A percentile compares a stretch with the other conserved stretches of the same genome.
phyloP scores from a whole-genome alignment of 1,140 invertebrate species.

The Propsilocerus akamusi region DNA sequence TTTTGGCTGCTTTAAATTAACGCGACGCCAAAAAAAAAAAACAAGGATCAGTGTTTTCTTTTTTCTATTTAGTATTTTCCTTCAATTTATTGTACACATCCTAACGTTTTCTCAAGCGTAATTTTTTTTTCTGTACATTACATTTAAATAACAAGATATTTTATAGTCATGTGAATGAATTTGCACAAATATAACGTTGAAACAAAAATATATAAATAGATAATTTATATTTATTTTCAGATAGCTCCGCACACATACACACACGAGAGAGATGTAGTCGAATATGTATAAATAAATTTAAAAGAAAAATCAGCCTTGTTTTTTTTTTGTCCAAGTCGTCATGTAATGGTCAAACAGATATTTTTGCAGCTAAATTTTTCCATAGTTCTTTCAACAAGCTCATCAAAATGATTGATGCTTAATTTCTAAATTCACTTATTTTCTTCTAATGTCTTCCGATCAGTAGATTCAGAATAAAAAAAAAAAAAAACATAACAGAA shows the following conservation, averaged over 20 bases:
- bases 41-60: background rate
- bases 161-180: background rate
- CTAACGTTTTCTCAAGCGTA: background rate
- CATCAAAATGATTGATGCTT: too few species aligned
- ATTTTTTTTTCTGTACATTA: background rate
- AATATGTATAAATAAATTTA: background rate
- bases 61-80: background rate
- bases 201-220: background rate
- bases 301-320: background rate
- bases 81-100: background rate
- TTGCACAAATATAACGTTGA: constrained; percentile 3
- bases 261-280: background rate
- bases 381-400: too few species aligned
- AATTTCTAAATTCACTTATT: too few species aligned
- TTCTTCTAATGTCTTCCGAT: too few species aligned
- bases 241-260: background rate
- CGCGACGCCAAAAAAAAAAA: background rate
- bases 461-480: too few species aligned
- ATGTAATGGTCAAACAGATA: constrained; percentile 1
- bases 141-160: background rate
- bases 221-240: background rate
- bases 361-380: background rate
- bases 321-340: background rate
- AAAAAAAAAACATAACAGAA: too few species aligned
- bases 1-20: background rate